phyloP scores from a whole-genome alignment of 2,888 invertebrate species.

The Sisyra terminalis region DNA sequence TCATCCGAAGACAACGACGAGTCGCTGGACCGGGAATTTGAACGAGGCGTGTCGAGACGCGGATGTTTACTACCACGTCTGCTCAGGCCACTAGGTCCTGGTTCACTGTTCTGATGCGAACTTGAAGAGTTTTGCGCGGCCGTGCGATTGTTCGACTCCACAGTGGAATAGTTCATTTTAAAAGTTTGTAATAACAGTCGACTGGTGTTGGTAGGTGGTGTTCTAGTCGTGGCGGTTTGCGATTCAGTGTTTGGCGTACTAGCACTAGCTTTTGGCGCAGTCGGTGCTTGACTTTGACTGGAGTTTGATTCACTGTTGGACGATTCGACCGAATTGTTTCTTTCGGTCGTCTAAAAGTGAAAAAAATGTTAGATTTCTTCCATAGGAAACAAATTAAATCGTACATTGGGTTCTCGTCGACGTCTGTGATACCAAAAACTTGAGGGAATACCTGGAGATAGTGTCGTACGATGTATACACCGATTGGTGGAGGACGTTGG shows the following conservation, averaged over 20 bases:
- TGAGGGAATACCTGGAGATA: neutral
- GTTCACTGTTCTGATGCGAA: neutral
- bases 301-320: constrained; percentile 2
- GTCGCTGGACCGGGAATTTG: neutral
- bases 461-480: neutral
- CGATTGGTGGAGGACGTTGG: constrained; percentile 14
- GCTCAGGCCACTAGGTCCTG: constrained; percentile 11
- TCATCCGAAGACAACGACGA: constrained; percentile 11
- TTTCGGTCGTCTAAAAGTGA: constrained; percentile 35
- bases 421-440: constrained; percentile 6
- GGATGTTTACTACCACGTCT: constrained; percentile 8
- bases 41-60: neutral
- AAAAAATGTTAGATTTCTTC: neutral
- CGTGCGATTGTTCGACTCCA: constrained; percentile 11
- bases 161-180: too few species aligned
- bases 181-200: constrained; percentile 10
- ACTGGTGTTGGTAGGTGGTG: constrained; percentile 16
- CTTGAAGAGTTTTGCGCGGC: constrained; percentile 17
- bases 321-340: constrained; percentile 24
- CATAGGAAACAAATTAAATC: too few species aligned
- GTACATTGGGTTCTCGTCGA: neutral
- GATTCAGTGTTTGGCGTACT: constrained; percentile 2
- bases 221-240: constrained; percentile 27
- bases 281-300: neutral
- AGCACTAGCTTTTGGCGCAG: neutral